Evolutionary conservation across 2,113 vertebrate genomes (phyloP).

Genomic region (Puma concolor): DNA sequence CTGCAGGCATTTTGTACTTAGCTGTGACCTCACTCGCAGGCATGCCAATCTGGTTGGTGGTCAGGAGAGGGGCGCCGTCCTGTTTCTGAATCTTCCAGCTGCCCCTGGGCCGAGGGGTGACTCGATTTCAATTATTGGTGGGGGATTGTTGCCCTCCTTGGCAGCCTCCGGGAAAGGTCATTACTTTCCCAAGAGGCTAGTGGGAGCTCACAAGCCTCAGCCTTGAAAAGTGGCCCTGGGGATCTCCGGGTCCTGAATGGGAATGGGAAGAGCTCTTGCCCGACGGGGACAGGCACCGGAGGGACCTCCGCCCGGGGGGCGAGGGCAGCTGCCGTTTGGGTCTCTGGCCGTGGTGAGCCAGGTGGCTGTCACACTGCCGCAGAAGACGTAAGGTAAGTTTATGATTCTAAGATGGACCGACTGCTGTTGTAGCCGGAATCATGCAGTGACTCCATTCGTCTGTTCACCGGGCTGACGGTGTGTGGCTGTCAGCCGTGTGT

Average conservation of each 20-base stretch:
- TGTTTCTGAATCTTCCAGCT: neutral
- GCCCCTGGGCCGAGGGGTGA: neutral
- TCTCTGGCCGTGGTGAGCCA: accelerated
- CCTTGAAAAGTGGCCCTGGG: neutral
- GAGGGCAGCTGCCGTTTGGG: neutral
- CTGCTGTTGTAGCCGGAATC: neutral
- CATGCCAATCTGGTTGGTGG: neutral
- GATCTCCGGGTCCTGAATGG: neutral
- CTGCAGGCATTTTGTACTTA: neutral
- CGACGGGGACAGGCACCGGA: accelerated
- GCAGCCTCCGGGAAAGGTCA: neutral
- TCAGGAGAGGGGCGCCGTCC: neutral
- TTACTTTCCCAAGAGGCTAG: neutral
- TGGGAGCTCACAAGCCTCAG: neutral
- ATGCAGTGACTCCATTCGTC: neutral
- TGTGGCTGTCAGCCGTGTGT: neutral
- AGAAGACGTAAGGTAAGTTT: neutral
- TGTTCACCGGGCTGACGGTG: no score
- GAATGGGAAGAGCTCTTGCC: neutral
- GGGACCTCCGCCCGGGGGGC: neutral
- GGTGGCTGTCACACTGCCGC: accelerated
- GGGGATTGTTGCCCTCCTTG: neutral
- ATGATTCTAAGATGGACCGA: neutral
- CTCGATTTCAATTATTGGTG: neutral
- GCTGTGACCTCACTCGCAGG: neutral